Percentiles rank a stretch among this genome's conserved stretches.
Conservation (phyloP, 2,888 invertebrate genomes). For the Epiblema foenella region DNA sequence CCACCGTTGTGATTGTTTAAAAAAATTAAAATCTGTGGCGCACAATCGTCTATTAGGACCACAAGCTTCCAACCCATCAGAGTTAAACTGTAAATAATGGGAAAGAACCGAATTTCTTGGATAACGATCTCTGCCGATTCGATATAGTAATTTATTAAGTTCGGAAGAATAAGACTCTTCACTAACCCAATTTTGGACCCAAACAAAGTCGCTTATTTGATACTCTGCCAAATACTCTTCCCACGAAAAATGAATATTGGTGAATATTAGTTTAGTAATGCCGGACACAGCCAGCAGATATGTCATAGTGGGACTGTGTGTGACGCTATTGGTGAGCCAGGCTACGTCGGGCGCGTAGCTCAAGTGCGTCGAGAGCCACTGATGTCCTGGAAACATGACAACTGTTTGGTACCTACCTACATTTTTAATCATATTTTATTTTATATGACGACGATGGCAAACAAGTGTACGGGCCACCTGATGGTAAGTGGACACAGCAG, state of each 20-base stretch:
- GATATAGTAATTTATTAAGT: slow-evolving; percentile 64
- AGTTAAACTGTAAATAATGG: slow-evolving; percentile 73
- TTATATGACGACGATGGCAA: too few relatives aligned
- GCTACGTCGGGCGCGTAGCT: slow-evolving; percentile 91
- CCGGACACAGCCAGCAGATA: slow-evolving; percentile 93
- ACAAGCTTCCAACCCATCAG: slow-evolving; percentile 69
- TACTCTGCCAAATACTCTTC: slow-evolving; percentile 95
- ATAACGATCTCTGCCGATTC: slow-evolving; percentile 67
- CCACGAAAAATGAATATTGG: slow-evolving; percentile 96
- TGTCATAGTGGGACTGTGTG: slow-evolving; percentile 96
- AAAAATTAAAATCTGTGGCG: slow-evolving; percentile 84
- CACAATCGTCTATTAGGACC: slow-evolving; percentile 69
- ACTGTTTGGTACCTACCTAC: neutral
- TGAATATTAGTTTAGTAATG: slow-evolving; percentile 93
- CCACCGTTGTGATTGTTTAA: slow-evolving; percentile 89
- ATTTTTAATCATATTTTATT: too few relatives aligned
- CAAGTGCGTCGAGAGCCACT: slow-evolving; percentile 93
- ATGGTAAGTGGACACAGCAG: too few relatives aligned
- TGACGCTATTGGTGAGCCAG: slow-evolving; percentile 98
- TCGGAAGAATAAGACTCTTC: slow-evolving; percentile 56
- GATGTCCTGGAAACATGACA: slow-evolving; percentile 88
- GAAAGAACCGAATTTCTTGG: slow-evolving; percentile 68
- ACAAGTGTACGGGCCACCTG: too few relatives aligned
- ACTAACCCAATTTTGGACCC: slow-evolving; percentile 94
- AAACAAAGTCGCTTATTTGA: slow-evolving; percentile 94